Percentiles rank a stretch among this genome's conserved stretches.
Evolutionary conservation across 2,888 invertebrate genomes (phyloP).

Genomic region (Neoascia interrupta): DNA sequence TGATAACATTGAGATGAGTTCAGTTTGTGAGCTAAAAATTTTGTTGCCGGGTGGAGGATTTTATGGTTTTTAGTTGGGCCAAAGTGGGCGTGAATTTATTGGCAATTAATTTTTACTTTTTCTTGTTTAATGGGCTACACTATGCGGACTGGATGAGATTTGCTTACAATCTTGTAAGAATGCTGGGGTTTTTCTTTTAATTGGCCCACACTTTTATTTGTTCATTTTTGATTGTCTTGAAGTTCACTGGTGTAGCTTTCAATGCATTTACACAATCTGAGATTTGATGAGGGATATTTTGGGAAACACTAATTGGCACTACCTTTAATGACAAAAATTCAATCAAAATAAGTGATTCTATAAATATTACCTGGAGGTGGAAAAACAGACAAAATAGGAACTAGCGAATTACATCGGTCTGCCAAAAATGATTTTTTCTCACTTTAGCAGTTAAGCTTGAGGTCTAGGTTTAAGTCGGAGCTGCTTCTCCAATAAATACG

Average conservation of each 20-base stretch:
- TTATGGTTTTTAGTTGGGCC: not conserved
- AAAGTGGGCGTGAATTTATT: constrained; percentile 34
- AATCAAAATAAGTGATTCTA: no score
- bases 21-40: not conserved
- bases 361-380: no score
- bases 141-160: not conserved
- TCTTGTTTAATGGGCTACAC: constrained; percentile 9
- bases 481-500: no score
- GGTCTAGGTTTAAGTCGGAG: no score
- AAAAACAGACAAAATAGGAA: no score
- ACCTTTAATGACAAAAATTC: no score
- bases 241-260: not conserved
- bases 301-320: not conserved
- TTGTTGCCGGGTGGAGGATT: not conserved
- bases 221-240: not conserved
- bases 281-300: not conserved
- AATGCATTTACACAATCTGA: not conserved
- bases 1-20: not conserved
- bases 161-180: not conserved
- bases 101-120: constrained; percentile 11
- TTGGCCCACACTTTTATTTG: not conserved
- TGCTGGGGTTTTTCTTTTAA: not conserved
- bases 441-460: no score
- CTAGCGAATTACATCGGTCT: no score
- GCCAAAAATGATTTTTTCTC: no score